Conservation (phyloP, 2,113 vertebrate species). For the Lepisosteus osseus region DNA sequence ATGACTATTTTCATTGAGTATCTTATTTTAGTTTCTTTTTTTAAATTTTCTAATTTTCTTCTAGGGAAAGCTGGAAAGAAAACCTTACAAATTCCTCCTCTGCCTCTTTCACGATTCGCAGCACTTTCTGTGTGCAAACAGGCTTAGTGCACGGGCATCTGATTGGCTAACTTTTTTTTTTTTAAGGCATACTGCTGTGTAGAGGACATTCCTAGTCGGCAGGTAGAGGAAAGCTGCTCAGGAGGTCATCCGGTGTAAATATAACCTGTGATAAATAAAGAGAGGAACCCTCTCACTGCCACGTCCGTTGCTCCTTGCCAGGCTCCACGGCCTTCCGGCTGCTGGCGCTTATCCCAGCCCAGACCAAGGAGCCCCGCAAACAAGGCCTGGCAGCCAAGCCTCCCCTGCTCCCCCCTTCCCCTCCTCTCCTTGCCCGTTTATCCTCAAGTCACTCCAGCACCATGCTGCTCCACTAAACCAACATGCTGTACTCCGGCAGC, state of each 20-base stretch:
- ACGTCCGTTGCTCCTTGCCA: slow-evolving; percentile 34
- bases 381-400: slow-evolving; percentile 15
- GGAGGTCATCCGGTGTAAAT: slow-evolving; percentile 36
- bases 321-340: slow-evolving; percentile 36
- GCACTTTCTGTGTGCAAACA: too few relatives aligned
- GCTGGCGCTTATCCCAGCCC: slow-evolving; percentile 29
- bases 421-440: neutral
- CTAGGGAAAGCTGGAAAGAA: too few relatives aligned
- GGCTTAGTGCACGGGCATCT: too few relatives aligned
- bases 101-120: too few relatives aligned
- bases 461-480: slow-evolving; percentile 29
- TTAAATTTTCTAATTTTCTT: too few relatives aligned
- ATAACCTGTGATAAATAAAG: slow-evolving; percentile 31
- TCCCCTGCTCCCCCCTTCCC: neutral
- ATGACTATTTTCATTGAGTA: too few relatives aligned
- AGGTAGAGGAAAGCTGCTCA: slow-evolving; percentile 14
- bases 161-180: neutral
- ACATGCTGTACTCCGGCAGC: slow-evolving; percentile 25
- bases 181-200: slow-evolving; percentile 2
- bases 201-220: slow-evolving; percentile 38
- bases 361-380: slow-evolving; percentile 21
- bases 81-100: too few relatives aligned
- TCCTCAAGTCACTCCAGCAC: slow-evolving; percentile 14
- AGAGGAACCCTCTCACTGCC: slow-evolving; percentile 39
- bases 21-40: too few relatives aligned